Evolutionary conservation across 2,888 invertebrate species (phyloP).

Genomic region (Oasisia sp.): DNA sequence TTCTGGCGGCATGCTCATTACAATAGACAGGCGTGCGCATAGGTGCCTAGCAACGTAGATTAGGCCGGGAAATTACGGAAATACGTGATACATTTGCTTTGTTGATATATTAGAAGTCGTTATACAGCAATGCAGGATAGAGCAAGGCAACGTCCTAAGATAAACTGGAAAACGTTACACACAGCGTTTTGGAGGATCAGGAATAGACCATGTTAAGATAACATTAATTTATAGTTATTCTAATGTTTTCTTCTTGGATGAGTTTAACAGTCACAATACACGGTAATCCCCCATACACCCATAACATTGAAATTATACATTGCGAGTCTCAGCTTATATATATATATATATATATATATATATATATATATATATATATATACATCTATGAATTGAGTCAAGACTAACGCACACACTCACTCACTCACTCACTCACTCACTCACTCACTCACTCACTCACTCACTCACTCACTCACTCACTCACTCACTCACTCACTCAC

Average conservation of each 20-base stretch:
- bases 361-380: neutral
- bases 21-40: neutral
- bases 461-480: no score
- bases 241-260: no score
- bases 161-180: neutral
- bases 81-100: conserved; percentile 1
- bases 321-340: neutral
- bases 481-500: no score
- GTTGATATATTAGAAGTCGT: neutral
- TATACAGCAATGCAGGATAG: neutral
- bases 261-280: no score
- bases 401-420: neutral
- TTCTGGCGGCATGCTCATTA: neutral
- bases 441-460: no score
- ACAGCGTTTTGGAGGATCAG: neutral
- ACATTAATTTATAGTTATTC: neutral
- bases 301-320: neutral
- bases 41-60: neutral
- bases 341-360: neutral
- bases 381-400: neutral
- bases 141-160: neutral
- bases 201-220: neutral
- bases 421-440: no score
- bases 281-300: neutral
- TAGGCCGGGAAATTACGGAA: neutral